Conservation (phyloP, 92 coral and sea anemone genomes). For the Actinostola sp. region DNA sequence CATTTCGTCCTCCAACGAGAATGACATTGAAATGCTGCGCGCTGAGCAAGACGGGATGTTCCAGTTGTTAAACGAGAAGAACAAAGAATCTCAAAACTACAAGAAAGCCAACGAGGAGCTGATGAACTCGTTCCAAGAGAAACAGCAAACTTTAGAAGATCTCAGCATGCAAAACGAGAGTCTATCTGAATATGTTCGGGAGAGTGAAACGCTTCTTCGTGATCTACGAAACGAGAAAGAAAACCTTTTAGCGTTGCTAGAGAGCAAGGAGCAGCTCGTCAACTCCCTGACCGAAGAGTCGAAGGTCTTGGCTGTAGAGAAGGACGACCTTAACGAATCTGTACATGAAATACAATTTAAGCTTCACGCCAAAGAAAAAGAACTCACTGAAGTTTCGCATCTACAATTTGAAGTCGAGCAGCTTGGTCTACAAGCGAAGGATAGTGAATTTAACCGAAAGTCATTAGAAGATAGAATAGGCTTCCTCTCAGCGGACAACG, state of each 20-base stretch:
- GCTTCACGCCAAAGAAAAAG: conserved; percentile 42
- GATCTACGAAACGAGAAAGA: conserved; percentile 64
- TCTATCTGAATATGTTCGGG: conserved; percentile 41
- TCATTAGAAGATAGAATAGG: conserved; percentile 57
- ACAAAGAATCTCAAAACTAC: conserved; percentile 72
- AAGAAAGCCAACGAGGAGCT: conserved; percentile 62
- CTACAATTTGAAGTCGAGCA: conserved; percentile 71
- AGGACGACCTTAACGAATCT: conserved; percentile 54
- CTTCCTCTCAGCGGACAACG: conserved; percentile 62
- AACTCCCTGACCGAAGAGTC: conserved; percentile 59
- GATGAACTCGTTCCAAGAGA: conserved; percentile 28
- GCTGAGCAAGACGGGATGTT: conserved; percentile 68
- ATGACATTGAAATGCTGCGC: conserved; percentile 64
- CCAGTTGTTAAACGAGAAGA: conserved; percentile 73
- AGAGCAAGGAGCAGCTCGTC: conserved; percentile 56
- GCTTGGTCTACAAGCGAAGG: conserved; percentile 51
- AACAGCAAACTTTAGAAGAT: conserved; percentile 46
- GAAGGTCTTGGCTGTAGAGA: conserved; percentile 62
- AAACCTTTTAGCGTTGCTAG: conserved; percentile 54
- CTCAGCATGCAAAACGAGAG: conserved; percentile 25
- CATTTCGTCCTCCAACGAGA: conserved; percentile 59
- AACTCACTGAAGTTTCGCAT: conserved; percentile 42
- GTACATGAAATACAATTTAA: conserved; percentile 65
- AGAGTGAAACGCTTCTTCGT: conserved; percentile 49
- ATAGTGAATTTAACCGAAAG: conserved; percentile 45